These are phyloP conservation scores for Procavia capensis DNA, from an alignment of 2,113 vertebrate species.

Conservation along the genomic window DNA sequence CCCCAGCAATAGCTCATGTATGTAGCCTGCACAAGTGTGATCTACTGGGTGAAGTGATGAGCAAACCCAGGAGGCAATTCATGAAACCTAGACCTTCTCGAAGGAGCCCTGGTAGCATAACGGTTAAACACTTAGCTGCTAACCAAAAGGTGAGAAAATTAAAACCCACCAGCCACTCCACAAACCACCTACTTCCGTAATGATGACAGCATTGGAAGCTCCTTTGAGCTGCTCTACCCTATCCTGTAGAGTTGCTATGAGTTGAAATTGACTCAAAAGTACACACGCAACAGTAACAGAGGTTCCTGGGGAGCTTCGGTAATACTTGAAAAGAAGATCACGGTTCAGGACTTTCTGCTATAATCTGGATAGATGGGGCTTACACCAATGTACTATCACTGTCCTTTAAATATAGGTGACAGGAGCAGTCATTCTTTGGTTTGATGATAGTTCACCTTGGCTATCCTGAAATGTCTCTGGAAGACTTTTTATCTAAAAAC, in stretches of 20 bases:
- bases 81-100: not conserved
- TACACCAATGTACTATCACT: not conserved
- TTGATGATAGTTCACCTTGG: not conserved
- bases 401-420: not conserved
- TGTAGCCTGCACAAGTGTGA: not conserved
- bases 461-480: not conserved
- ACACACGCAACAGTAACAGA: not conserved
- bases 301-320: not conserved
- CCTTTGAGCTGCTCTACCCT: not conserved
- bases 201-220: not conserved
- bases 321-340: not conserved
- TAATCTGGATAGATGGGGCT: not conserved
- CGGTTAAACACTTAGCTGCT: not conserved
- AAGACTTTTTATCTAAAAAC: not conserved
- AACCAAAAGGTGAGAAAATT: not conserved
- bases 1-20: not conserved
- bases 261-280: not conserved
- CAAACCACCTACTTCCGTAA: not conserved
- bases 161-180: not conserved
- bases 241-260: not conserved
- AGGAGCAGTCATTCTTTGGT: fast-evolving
- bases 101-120: not conserved
- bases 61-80: not conserved
- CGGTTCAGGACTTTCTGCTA: not conserved
- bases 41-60: not conserved